Evolutionary conservation across 1,140 invertebrate genomes (phyloP).

Genomic region (Drosophila sproati): DNA sequence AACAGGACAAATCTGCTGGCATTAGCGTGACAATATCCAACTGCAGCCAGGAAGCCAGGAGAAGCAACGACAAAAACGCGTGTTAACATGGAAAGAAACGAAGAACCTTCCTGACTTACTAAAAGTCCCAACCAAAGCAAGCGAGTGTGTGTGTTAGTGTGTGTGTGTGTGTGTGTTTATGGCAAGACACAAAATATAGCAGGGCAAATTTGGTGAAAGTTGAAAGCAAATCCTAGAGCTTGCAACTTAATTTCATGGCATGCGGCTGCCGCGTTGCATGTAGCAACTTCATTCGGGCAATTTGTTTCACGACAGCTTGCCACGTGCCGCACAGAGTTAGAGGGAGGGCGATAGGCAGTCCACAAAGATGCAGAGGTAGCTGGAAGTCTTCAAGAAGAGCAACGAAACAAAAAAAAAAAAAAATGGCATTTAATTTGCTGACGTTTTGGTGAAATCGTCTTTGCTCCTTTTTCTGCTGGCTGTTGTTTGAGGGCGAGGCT

Average conservation of each 20-base stretch:
- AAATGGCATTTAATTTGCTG: conserved; percentile 79
- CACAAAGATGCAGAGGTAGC: conserved; percentile 34
- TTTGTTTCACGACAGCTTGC: conserved; percentile 70
- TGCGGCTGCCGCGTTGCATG: conserved; percentile 56
- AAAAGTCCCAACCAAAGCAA: conserved; percentile 3
- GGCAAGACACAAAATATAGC: conserved; percentile 30
- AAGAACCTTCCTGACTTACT: conserved; percentile 57
- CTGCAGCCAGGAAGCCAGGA: conserved; percentile 59
- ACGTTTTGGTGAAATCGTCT: conserved; percentile 57
- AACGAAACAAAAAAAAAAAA: conserved; percentile 74
- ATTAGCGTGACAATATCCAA: conserved; percentile 79
- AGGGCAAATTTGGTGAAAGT: conserved; percentile 71
- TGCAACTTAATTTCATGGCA: conserved; percentile 81
- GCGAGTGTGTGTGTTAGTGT: conserved; percentile 16
- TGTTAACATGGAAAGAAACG: conserved; percentile 59
- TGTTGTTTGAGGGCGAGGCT: conserved; percentile 12
- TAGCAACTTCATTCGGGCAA: conserved; percentile 76
- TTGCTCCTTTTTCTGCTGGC: conserved; percentile 38
- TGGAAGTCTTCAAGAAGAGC: conserved; percentile 55
- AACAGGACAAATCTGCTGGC: conserved; percentile 72
- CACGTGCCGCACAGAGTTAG: conserved; percentile 50
- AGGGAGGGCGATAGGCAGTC: not conserved
- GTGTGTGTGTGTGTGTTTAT: conserved; percentile 21
- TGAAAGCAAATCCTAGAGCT: conserved; percentile 78
- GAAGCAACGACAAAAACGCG: conserved; percentile 67